Conservation (phyloP, 2,888 invertebrate species). For the Mactromeris polynyma region DNA sequence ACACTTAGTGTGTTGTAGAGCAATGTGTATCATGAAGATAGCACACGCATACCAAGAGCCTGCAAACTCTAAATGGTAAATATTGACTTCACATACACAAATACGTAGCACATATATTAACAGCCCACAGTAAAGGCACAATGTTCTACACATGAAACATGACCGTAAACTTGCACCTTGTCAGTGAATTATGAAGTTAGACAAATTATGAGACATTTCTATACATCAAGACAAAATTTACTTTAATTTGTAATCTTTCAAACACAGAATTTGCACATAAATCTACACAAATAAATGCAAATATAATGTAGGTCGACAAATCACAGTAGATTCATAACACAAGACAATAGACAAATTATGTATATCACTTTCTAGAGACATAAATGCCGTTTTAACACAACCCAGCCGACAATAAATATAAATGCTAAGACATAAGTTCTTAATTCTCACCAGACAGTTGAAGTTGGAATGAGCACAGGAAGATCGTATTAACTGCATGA, state of each 20-base stretch:
- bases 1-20: too few relatives aligned
- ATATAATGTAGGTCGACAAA: not conserved
- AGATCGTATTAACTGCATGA: not conserved
- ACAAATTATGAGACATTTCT: not conserved
- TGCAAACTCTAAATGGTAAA: too few relatives aligned
- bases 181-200: not conserved
- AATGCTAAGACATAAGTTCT: not conserved
- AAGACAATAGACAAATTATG: not conserved
- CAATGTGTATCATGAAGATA: too few relatives aligned
- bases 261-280: not conserved
- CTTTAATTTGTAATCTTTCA: not conserved
- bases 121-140: not conserved
- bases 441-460: not conserved
- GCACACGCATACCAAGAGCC: too few relatives aligned
- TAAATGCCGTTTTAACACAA: not conserved
- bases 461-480: not conserved
- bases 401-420: not conserved
- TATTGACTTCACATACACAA: too few relatives aligned
- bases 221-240: not conserved
- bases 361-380: not conserved
- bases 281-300: not conserved
- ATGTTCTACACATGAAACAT: not conserved
- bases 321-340: not conserved
- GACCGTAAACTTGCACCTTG: not conserved
- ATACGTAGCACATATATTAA: too few relatives aligned